Conservation (phyloP, 2,113 vertebrate genomes). For the Erythrocebus patas region DNA sequence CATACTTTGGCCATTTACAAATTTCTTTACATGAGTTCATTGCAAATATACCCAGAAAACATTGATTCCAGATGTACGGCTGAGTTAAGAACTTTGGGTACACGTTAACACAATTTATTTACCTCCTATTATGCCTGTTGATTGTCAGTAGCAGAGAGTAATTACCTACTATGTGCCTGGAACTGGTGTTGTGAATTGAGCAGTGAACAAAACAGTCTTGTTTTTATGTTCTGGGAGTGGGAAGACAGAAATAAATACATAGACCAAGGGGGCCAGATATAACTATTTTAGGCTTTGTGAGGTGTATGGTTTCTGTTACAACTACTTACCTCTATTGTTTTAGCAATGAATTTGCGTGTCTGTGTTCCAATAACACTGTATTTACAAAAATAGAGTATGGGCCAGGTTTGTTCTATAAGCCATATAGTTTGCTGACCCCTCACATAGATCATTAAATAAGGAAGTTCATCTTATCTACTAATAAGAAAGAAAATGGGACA, state of each 20-base stretch:
- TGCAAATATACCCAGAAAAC: constrained; percentile 13
- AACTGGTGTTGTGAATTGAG: neutral
- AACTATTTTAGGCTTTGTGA: neutral
- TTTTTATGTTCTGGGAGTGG: neutral
- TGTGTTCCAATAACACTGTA: neutral
- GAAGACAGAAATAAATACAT: neutral
- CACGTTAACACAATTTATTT: neutral
- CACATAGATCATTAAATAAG: neutral
- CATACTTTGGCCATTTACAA: constrained; percentile 52
- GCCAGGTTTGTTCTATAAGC: neutral
- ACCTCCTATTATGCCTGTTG: neutral
- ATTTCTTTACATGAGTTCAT: constrained; percentile 35
- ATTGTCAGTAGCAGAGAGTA: neutral
- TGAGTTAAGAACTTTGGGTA: neutral
- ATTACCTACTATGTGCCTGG: neutral
- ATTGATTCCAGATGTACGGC: constrained; percentile 37
- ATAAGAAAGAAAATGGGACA: neutral
- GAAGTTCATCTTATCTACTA: neutral
- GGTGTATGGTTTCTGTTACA: neutral
- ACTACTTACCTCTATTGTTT: neutral
- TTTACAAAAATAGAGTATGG: neutral
- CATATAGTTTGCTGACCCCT: neutral
- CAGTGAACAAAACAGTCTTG: neutral
- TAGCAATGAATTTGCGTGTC: neutral
- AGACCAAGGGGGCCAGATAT: neutral